phyloP scores from a whole-genome alignment of 1,140 invertebrate species.

The Paralvinella palmiformis region DNA sequence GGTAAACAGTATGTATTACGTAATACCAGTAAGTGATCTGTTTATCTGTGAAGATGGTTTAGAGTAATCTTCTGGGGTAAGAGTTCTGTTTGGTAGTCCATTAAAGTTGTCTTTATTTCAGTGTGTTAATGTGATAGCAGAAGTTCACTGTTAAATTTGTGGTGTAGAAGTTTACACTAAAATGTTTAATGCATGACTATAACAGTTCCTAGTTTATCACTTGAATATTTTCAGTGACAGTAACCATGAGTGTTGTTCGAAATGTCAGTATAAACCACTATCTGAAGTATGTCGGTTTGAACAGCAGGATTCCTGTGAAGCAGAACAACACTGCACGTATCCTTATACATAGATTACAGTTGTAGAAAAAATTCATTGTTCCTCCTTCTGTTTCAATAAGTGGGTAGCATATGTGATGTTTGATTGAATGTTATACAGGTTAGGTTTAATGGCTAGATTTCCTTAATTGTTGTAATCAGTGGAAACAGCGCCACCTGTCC shows the following conservation, averaged over 20 bases:
- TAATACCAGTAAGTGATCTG: too few species aligned
- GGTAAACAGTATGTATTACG: too few species aligned
- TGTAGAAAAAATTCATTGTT: not conserved
- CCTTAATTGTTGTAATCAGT: conserved; percentile 52
- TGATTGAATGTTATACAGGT: not conserved
- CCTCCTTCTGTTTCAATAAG: not conserved
- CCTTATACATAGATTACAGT: conserved; percentile 24
- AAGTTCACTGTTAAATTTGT: too few species aligned
- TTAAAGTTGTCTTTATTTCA: too few species aligned
- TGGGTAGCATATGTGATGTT: conserved; percentile 5
- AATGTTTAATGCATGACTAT: not conserved
- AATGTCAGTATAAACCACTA: conserved; percentile 73
- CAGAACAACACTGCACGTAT: conserved; percentile 60
- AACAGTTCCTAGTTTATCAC: not conserved
- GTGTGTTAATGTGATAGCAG: too few species aligned
- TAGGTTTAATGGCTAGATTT: conserved; percentile 9
- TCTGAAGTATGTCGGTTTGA: conserved; percentile 75
- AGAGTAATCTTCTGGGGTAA: too few species aligned
- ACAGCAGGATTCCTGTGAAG: conserved; percentile 81
- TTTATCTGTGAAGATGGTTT: too few species aligned
- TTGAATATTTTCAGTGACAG: conserved; percentile 66
- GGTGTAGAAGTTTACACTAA: too few species aligned
- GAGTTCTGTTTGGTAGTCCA: too few species aligned
- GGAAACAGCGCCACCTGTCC: conserved; percentile 68
- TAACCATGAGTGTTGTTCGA: conserved; percentile 88